A percentile compares a stretch with the other conserved stretches of the same genome.
These are phyloP conservation scores for Mythimna ferrago DNA, from an alignment of 2,888 invertebrate species.

Conservation along the genomic window DNA sequence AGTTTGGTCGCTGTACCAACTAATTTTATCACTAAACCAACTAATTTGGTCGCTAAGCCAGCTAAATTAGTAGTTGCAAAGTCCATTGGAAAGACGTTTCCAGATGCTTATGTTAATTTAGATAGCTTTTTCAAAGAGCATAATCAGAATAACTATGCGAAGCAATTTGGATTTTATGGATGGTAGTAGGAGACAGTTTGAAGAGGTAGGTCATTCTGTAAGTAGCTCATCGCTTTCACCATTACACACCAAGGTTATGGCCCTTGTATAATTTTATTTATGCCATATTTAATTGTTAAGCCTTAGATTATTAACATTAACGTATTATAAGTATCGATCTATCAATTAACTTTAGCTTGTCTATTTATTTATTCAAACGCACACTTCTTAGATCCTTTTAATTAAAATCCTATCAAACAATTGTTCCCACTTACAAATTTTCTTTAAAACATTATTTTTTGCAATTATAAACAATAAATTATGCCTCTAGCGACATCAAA, in stretches of 20 bases:
- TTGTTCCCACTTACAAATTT: background rate
- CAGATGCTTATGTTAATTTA: conserved; percentile 69
- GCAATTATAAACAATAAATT: background rate
- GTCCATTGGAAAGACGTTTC: conserved; percentile 64
- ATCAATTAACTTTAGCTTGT: background rate
- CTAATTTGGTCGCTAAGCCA: conserved; percentile 54
- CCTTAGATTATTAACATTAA: background rate
- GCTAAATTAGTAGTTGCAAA: conserved; percentile 58
- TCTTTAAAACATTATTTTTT: background rate
- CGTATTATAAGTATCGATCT: background rate
- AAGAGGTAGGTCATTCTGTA: conserved; percentile 59
- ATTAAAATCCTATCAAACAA: background rate
- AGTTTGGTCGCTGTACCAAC: conserved; percentile 50
- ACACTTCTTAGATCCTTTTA: background rate
- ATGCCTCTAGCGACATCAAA: conserved; percentile 74
- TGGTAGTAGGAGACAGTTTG: conserved; percentile 63
- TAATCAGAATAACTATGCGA: conserved; percentile 45
- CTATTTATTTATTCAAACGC: background rate
- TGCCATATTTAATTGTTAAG: conserved; percentile 9
- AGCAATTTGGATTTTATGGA: conserved; percentile 59
- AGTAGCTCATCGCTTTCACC: conserved; percentile 53
- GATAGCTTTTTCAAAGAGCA: conserved; percentile 67
- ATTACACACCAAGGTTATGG: conserved; percentile 29
- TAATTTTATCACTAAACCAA: background rate
- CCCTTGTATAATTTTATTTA: conserved; percentile 25